Percentiles rank a stretch among this genome's conserved stretches.
These are phyloP conservation scores for Adelphocoris suturalis DNA, from an alignment of 2,888 invertebrate species.

Conservation along the genomic window DNA sequence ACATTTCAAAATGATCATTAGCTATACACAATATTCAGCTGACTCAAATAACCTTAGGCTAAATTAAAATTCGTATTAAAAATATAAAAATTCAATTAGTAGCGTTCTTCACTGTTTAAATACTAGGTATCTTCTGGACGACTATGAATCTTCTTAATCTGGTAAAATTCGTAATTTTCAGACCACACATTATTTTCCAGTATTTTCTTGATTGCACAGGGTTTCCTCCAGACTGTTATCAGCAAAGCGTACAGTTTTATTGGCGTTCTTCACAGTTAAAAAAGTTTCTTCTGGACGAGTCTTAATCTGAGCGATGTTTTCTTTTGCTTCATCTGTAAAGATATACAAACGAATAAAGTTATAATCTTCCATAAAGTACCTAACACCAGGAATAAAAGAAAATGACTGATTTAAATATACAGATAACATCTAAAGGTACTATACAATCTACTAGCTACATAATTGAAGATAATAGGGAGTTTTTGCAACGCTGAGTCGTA, in stretches of 20 bases:
- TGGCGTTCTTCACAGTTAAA: background rate
- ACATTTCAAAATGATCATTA: too few relatives aligned
- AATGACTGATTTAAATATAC: background rate
- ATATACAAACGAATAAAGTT: background rate
- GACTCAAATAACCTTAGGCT: too few relatives aligned
- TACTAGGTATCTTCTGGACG: too few relatives aligned
- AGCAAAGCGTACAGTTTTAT: slow-evolving; percentile 19
- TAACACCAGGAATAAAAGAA: background rate
- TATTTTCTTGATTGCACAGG: background rate
- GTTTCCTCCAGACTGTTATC: slow-evolving; percentile 5
- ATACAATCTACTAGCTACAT: too few relatives aligned
- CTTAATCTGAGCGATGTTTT: background rate
- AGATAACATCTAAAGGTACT: background rate
- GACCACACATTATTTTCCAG: background rate
- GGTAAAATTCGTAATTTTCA: too few relatives aligned
- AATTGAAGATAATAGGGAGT: too few relatives aligned
- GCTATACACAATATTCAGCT: too few relatives aligned
- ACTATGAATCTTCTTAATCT: too few relatives aligned
- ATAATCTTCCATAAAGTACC: background rate
- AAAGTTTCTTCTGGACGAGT: background rate
- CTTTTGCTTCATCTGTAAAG: background rate
- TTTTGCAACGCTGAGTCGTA: too few relatives aligned
- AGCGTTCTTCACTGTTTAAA: too few relatives aligned
- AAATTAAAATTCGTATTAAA: too few relatives aligned
- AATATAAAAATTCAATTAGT: too few relatives aligned